phyloP scores from a whole-genome alignment of 2,113 vertebrate genomes.

The Phrynosoma platyrhinos region DNA sequence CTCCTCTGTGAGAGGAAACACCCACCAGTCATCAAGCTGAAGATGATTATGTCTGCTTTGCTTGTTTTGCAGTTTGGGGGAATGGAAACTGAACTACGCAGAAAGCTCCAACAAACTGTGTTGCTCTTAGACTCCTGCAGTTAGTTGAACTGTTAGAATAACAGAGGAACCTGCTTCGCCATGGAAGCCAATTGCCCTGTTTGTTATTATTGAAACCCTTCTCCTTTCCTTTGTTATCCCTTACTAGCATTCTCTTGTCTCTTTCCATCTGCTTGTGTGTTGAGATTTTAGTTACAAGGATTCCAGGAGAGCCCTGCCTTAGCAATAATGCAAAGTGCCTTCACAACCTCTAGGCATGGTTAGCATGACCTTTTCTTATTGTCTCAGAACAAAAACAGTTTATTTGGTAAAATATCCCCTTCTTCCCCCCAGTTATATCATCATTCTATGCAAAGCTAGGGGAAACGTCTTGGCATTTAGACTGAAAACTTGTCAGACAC shows the following conservation, averaged over 20 bases:
- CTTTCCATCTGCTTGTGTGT: not conserved
- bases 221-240: not conserved
- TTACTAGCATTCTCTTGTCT: not conserved
- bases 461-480: not conserved
- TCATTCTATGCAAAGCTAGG: not conserved
- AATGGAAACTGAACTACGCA: not conserved
- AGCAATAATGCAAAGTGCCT: no score
- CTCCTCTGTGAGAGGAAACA: not conserved
- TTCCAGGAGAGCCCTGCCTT: not conserved
- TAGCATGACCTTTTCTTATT: not conserved
- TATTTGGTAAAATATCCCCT: no score
- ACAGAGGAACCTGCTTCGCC: not conserved
- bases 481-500: not conserved
- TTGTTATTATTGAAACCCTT: constrained; percentile 12
- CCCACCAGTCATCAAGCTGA: not conserved
- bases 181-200: not conserved
- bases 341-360: not conserved
- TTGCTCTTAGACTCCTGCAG: not conserved
- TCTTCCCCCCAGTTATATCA: no score
- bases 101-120: not conserved
- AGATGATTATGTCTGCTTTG: not conserved
- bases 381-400: no score
- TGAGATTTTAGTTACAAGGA: not conserved
- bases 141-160: not conserved
- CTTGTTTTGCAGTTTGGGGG: not conserved